phyloP scores from a whole-genome alignment of 2,797 vertebrate genomes.

The Thalassophryne amazonica region DNA sequence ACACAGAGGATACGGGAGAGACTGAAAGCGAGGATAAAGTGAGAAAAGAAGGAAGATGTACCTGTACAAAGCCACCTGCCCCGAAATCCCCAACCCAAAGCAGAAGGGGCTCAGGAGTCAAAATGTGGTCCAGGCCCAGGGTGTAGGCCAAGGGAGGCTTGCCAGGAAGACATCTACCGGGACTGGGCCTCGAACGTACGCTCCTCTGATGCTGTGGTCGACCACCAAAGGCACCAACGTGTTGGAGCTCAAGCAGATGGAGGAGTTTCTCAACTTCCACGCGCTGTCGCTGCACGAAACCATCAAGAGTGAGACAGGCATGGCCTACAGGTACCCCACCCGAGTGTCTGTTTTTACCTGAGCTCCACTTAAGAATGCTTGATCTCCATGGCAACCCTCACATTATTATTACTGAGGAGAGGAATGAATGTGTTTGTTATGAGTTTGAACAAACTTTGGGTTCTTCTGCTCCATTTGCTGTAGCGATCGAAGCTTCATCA shows the following conservation, averaged over 20 bases:
- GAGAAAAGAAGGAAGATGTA: slow-evolving; percentile 77
- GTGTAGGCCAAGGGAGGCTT: slow-evolving; percentile 49
- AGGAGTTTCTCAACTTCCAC: slow-evolving; percentile 85
- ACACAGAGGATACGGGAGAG: slow-evolving; percentile 44
- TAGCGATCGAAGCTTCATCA: too few relatives aligned
- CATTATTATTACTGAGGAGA: background rate
- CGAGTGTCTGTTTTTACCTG: background rate
- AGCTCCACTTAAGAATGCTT: background rate
- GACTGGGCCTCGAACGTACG: slow-evolving; percentile 35
- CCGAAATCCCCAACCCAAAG: slow-evolving; percentile 83
- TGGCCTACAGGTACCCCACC: slow-evolving; percentile 74
- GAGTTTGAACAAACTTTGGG: background rate
- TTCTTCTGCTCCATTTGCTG: background rate
- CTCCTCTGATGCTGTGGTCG: slow-evolving; percentile 65
- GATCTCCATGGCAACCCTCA: slow-evolving; percentile 4
- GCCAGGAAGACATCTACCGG: slow-evolving; percentile 19
- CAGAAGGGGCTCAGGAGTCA: slow-evolving; percentile 61
- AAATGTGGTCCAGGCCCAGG: slow-evolving; percentile 49
- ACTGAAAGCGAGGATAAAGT: slow-evolving; percentile 54
- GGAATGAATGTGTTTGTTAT: background rate
- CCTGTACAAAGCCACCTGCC: slow-evolving; percentile 85
- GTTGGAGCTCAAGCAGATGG: slow-evolving; percentile 78
- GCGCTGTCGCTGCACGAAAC: slow-evolving; percentile 82
- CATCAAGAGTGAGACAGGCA: slow-evolving; percentile 76
- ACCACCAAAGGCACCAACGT: slow-evolving; percentile 46